A percentile compares a stretch with the other conserved stretches of the same genome.
phyloP scores from a whole-genome alignment of 2,888 invertebrate genomes.

The Malthinus flaveolus region DNA sequence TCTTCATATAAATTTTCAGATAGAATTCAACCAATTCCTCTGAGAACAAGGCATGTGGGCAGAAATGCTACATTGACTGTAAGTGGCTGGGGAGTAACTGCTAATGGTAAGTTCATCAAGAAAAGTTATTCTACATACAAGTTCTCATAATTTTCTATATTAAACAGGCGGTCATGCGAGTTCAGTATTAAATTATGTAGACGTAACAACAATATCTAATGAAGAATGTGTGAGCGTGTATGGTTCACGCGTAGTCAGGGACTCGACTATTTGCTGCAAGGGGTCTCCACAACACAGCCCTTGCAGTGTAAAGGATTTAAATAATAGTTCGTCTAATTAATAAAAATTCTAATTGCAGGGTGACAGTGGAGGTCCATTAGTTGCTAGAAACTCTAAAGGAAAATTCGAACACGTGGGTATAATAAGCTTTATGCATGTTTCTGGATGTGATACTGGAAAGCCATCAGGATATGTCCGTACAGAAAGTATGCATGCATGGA shows the following conservation, averaged over 20 bases:
- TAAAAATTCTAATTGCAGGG: constrained; percentile 34
- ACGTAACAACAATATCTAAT: constrained; percentile 39
- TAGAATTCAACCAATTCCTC: constrained; percentile 31
- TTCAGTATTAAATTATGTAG: constrained; percentile 36
- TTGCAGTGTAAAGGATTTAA: constrained; percentile 40
- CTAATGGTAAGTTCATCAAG: constrained; percentile 28
- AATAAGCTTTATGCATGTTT: constrained; percentile 39
- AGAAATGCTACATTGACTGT: constrained; percentile 22
- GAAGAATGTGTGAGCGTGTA: constrained; percentile 34
- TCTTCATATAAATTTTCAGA: constrained; percentile 16
- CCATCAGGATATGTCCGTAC: constrained; percentile 43
- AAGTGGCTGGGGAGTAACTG: constrained; percentile 40
- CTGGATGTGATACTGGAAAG: constrained; percentile 40
- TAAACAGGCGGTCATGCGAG: neutral
- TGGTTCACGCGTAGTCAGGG: constrained; percentile 31
- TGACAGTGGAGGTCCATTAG: constrained; percentile 44
- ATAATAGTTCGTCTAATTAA: neutral
- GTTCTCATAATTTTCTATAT: neutral
- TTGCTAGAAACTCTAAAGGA: constrained; percentile 22
- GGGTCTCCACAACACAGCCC: constrained; percentile 39
- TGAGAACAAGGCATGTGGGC: constrained; percentile 20
- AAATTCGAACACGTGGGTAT: constrained; percentile 37
- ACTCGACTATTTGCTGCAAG: constrained; percentile 38
- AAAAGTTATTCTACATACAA: too few species aligned
- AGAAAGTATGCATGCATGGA: constrained; percentile 38